Evolutionary conservation across 2,113 vertebrate genomes (phyloP), one percentile per base, ranked within the genome.

Genomic region (Sardina pilchardus): DNA sequence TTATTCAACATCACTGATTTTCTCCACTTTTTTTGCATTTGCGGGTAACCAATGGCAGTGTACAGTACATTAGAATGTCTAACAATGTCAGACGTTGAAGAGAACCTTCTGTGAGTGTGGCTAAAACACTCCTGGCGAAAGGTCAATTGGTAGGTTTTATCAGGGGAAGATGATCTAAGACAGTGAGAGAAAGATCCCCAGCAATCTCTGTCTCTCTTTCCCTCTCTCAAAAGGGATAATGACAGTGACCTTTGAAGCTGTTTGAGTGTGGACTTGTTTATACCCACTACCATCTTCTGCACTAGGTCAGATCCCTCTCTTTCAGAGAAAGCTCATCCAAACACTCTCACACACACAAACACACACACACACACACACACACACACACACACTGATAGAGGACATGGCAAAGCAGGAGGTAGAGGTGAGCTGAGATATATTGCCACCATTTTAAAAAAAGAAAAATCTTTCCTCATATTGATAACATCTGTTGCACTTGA

Each of bases 171-270:
- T 84, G 83, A 88, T 83, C 88, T 81, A 84, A 82, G 86, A 47
- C 48, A 82, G 85, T 83, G 56, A 87, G 82, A 85, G 85, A 85
- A 63, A 53, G 6, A 56, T 81, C 14, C 75, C 81, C 59, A 85
- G 85, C 81, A n/a, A n/a, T 71, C 63, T 34, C 59, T n/a, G 2
- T n/a, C 59, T 63, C 24, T 63, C 59, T n/a, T 1, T 63, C 59
- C 14, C 67, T 86, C 50, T 82, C 85, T 88, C 86, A 86, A 84
- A 89, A 85, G 85, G 87, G 84, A 89, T 88, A 82, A 48, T 86
- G 81, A 47, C 84, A 53, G 47, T 71, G 82, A 81, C 81, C 53
- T 83, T 80, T 56, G 81, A 82, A 50, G 47, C 44, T 75, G 82
- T 71, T 53, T 82, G 83, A 39, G 21, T 26, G 21, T 39, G 50